phyloP scores from a whole-genome alignment of 1,140 invertebrate species.

The Bombus pyrosoma region DNA sequence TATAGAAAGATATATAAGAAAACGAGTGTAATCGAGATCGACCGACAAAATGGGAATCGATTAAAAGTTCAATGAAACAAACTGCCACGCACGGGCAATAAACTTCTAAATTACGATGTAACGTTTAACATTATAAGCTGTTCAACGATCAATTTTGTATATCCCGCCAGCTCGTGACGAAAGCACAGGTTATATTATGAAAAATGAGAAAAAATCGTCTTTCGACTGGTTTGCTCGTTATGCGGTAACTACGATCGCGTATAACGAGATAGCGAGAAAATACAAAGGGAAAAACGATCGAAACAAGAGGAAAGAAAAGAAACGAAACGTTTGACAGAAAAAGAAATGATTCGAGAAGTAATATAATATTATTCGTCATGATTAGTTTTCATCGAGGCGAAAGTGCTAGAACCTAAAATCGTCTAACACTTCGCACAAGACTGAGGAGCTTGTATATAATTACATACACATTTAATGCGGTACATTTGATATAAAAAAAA shows the following conservation, averaged over 20 bases:
- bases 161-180: background rate
- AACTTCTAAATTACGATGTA: constrained; percentile 18
- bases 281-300: background rate
- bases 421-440: constrained; percentile 66
- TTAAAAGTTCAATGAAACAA: constrained; percentile 1
- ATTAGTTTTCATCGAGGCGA: constrained; percentile 25
- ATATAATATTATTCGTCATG: constrained; percentile 21
- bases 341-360: background rate
- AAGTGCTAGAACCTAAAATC: constrained; percentile 42
- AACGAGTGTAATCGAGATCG: constrained; percentile 7
- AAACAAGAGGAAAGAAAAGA: background rate
- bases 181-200: background rate
- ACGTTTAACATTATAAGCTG: background rate
- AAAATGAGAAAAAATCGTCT: background rate
- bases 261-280: background rate
- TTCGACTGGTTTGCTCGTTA: constrained; percentile 20
- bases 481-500: constrained; percentile 56
- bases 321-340: background rate
- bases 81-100: constrained; percentile 42
- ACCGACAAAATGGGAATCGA: background rate
- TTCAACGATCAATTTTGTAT: constrained; percentile 19
- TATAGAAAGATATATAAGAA: background rate
- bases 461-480: constrained; percentile 51
- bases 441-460: constrained; percentile 72
- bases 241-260: background rate